A percentile compares a stretch with the other conserved stretches of the same genome.
phyloP scores from a whole-genome alignment of 2,888 invertebrate species.

The Chalcis sispes region DNA sequence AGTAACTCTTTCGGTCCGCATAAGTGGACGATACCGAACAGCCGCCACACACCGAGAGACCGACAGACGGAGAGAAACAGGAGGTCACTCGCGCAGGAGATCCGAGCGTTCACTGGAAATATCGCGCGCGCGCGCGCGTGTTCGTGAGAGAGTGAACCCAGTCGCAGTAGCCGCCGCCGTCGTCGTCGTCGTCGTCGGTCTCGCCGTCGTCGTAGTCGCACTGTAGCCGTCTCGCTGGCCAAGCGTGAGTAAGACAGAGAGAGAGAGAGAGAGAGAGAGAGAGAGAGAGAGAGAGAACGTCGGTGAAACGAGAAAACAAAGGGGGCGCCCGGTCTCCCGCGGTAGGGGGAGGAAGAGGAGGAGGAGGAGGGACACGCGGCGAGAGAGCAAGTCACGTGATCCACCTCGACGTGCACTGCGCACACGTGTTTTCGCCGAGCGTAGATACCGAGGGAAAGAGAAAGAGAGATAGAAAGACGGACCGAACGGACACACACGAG shows the following conservation, averaged over 20 bases:
- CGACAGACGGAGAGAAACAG: too few relatives aligned
- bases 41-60: too few relatives aligned
- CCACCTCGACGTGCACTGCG: not conserved
- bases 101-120: slow-evolving; percentile 49
- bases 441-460: not conserved
- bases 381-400: slow-evolving; percentile 33
- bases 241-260: not conserved
- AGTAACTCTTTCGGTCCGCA: too few relatives aligned
- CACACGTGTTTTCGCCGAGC: slow-evolving; percentile 27
- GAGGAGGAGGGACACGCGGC: slow-evolving; percentile 32
- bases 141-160: too few relatives aligned
- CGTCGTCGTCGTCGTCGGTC: not conserved
- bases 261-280: slow-evolving; percentile 25
- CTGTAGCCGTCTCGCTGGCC: too few relatives aligned
- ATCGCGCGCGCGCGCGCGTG: not conserved
- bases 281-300: slow-evolving; percentile 24
- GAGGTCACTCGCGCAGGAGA: slow-evolving; percentile 51
- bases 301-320: slow-evolving; percentile 12
- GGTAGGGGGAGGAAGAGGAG: slow-evolving; percentile 20
- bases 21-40: too few relatives aligned
- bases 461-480: not conserved
- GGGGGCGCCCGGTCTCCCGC: too few relatives aligned
- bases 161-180: slow-evolving; percentile 2
- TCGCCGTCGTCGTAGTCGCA: not conserved
- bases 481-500: not conserved